These are phyloP conservation scores for Momotus momota DNA, from an alignment of 2,797 vertebrate genomes.

Conservation along the genomic window DNA sequence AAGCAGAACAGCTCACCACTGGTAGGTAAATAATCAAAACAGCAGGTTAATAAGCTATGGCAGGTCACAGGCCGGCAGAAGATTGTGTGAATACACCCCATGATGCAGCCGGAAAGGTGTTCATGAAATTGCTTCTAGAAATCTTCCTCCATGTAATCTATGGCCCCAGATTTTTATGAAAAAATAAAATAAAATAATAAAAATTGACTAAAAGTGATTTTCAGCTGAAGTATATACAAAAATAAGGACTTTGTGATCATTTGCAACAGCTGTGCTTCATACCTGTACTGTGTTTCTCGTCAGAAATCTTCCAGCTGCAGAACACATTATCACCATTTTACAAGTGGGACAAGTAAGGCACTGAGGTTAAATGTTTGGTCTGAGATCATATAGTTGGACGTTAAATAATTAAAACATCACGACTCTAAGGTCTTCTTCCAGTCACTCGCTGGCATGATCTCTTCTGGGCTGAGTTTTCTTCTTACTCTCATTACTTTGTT, in stretches of 20 bases:
- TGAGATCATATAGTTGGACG: not conserved
- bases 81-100: not conserved
- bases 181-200: not conserved
- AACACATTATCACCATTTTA: not conserved
- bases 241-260: not conserved
- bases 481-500: not conserved
- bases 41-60: not conserved
- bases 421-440: not conserved
- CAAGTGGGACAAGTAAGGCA: not conserved
- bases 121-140: not conserved
- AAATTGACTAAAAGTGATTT: not conserved
- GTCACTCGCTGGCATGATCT: accelerated
- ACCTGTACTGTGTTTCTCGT: not conserved
- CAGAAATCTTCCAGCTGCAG: not conserved
- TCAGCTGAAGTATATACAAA: not conserved
- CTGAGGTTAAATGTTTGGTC: not conserved
- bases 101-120: not conserved
- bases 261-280: not conserved
- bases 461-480: not conserved
- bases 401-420: not conserved
- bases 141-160: not conserved
- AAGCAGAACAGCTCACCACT: not conserved
- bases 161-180: not conserved
- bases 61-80: not conserved
- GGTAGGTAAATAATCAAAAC: not conserved